Conservation (phyloP, 2,888 invertebrate species). For the Pandemis heparana region DNA sequence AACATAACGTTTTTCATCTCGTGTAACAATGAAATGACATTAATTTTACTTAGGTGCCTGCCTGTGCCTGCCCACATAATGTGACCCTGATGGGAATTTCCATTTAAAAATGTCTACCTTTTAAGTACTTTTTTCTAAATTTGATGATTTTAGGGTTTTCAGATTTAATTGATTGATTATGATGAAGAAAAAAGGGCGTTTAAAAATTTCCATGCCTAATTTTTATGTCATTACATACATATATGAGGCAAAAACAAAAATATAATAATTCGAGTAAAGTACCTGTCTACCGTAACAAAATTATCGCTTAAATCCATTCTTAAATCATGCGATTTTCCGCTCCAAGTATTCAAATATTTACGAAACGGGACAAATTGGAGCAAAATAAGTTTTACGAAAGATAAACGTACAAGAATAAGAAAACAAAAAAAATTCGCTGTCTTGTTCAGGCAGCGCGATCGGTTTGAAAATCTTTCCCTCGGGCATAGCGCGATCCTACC, state of each 20-base stretch:
- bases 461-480: slow-evolving; percentile 28
- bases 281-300: not conserved
- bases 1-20: no score
- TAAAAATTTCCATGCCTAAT: no score
- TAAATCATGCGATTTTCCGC: slow-evolving; percentile 5
- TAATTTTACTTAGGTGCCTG: no score
- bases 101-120: no score
- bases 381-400: slow-evolving; percentile 4
- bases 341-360: not conserved
- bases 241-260: not conserved
- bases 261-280: not conserved
- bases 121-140: no score
- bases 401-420: slow-evolving; percentile 3
- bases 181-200: no score
- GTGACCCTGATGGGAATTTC: no score
- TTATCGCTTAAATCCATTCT: no score
- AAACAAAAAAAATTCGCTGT: slow-evolving; percentile 23
- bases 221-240: not conserved
- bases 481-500: slow-evolving; percentile 24
- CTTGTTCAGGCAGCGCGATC: slow-evolving; percentile 4
- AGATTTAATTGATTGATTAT: no score
- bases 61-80: no score
- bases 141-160: no score
- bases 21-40: no score
- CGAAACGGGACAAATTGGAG: slow-evolving; percentile 5